These are phyloP conservation scores for Trachurus trachurus DNA, from an alignment of 2,797 vertebrate species.

Conservation along the genomic window DNA sequence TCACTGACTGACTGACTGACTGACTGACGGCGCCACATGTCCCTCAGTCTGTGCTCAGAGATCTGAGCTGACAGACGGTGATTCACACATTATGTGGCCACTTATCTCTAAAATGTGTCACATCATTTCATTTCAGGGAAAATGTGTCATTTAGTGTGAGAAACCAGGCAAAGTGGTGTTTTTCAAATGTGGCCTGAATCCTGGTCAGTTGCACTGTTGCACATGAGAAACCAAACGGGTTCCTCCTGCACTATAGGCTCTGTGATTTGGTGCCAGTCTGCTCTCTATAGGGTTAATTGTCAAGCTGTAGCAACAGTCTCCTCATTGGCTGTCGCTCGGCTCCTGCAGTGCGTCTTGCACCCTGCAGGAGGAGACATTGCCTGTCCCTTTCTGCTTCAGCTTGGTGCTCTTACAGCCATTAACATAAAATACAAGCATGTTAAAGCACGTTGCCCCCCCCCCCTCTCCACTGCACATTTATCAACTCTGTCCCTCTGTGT, in stretches of 20 bases:
- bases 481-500: not conserved
- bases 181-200: not conserved
- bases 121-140: not conserved
- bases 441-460: not conserved
- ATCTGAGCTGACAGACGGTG: not conserved
- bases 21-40: not conserved
- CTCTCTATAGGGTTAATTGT: conserved; percentile 67
- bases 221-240: conserved; percentile 1
- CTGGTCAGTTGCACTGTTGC: conserved; percentile 1
- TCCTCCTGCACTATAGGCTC: not conserved
- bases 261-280: conserved; percentile 14
- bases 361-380: conserved; percentile 81
- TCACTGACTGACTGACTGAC: not conserved
- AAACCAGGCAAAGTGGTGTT: not conserved
- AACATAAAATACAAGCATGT: conserved; percentile 2
- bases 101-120: not conserved
- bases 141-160: not conserved
- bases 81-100: not conserved
- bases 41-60: not conserved
- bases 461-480: not conserved
- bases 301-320: conserved; percentile 73
- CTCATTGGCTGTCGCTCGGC: conserved; percentile 70
- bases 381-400: conserved; percentile 23
- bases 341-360: conserved; percentile 45
- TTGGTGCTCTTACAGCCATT: conserved; percentile 14